phyloP scores from a whole-genome alignment of 2,797 vertebrate genomes.

The Picus viridis region DNA sequence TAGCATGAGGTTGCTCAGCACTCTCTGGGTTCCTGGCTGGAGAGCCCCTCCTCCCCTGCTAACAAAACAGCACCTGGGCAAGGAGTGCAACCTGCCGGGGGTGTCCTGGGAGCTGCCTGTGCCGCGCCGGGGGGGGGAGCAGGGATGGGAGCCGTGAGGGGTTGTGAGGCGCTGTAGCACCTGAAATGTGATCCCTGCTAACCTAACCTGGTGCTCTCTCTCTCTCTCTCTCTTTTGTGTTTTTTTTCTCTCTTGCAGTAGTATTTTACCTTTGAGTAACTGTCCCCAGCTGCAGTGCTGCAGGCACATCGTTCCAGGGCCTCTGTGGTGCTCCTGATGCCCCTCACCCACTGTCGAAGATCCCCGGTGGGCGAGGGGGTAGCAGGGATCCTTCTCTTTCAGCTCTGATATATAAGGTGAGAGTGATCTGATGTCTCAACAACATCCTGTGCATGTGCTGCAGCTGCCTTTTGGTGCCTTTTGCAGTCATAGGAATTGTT shows the following conservation, averaged over 20 bases:
- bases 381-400: constrained; percentile 98
- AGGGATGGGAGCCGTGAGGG: rapidly evolving
- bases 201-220: constrained; percentile 5
- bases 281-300: constrained; percentile 88
- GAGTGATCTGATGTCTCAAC: neutral
- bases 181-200: rapidly evolving
- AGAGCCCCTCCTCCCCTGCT: neutral
- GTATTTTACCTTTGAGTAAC: constrained; percentile 88
- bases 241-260: constrained; percentile 84
- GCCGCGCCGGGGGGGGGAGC: neutral
- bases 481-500: no score
- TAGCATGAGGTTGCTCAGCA: constrained; percentile 60
- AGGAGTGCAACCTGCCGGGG: neutral
- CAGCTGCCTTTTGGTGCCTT: neutral
- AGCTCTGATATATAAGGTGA: constrained; percentile 93
- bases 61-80: neutral
- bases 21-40: neutral
- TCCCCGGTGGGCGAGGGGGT: constrained; percentile 99
- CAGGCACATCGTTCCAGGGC: constrained; percentile 95
- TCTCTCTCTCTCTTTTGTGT: neutral
- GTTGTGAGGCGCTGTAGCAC: neutral
- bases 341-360: constrained; percentile 99
- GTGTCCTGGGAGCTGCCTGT: neutral
- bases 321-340: constrained; percentile 99
- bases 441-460: neutral